phyloP scores from a whole-genome alignment of 2,113 vertebrate species.

The Rhinichthys klamathensis region DNA sequence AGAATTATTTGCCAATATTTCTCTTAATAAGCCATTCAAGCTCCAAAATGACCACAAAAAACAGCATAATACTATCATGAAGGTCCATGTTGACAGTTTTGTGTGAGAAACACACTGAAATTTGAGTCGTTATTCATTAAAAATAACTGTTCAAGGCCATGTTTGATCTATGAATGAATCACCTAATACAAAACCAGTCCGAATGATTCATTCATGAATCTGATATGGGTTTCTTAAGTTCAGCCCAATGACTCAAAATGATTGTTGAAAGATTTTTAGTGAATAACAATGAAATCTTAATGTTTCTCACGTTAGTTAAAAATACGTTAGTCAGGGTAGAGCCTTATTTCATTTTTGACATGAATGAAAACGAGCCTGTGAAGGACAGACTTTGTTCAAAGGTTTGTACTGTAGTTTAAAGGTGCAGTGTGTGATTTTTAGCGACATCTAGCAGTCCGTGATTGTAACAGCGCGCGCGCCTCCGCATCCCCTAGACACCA shows the following conservation, averaged over 20 bases:
- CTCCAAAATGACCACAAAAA: background rate
- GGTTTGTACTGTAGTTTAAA: too few relatives aligned
- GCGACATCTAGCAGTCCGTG: too few relatives aligned
- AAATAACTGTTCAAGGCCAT: background rate
- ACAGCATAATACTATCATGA: background rate
- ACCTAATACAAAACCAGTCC: background rate
- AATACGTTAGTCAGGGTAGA: too few relatives aligned
- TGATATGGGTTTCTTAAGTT: background rate
- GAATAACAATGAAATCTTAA: background rate
- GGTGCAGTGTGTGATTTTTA: too few relatives aligned
- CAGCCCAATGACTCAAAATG: background rate
- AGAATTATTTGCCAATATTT: background rate
- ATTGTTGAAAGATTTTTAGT: too few relatives aligned
- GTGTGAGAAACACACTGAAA: background rate
- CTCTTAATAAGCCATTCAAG: background rate
- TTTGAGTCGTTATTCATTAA: background rate
- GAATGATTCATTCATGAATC: background rate
- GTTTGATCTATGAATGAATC: background rate
- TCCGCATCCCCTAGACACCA: too few relatives aligned
- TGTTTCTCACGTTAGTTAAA: background rate
- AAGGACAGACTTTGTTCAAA: background rate
- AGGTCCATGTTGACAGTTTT: background rate
- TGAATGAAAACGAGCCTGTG: background rate
- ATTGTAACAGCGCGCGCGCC: too few relatives aligned
- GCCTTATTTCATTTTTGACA: background rate